Base-by-base conservation (phyloP, 2,113 vertebrate species). In the Nettapus auritus region DNA sequence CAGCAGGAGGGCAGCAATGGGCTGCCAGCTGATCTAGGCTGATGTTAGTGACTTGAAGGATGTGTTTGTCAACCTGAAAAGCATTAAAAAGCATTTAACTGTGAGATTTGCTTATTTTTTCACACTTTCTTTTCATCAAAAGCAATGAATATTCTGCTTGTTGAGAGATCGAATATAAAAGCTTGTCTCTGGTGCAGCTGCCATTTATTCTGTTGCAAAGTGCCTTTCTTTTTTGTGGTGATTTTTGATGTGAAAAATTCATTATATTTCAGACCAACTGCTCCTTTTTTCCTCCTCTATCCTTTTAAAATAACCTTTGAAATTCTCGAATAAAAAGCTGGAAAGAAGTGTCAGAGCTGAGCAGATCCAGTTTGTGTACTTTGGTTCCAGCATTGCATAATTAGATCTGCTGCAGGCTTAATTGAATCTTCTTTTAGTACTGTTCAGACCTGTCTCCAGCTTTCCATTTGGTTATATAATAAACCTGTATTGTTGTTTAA, bases 401-500 rank as follows among this genome's bases (percentile, higher is more conserved):
- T 96, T 94, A 96, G 82, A 88, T 88, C 81, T 89, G 85, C 81
- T 82, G 55, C 59, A 88, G 85, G 94, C 60, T 89, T 96, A 96
- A 96, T 96, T 96, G 94, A 97, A 96, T 93, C 76, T 90, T 88
- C 88, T 91, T 94, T 91, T 87, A 90, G 78, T 64, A 68, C 74
- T 89, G 67, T 59, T 96, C 76, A 79, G 69, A 83, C 83, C 64
- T 94, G 81, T 93, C 89, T 92, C 26, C 59, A 80, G 81, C 88
- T 88, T 96, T 96, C 60, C 59, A 38, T 89, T 91, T 90, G 57
- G 64, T 90, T 97, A 70, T 77, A 46, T 92, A 96, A 96, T 86
- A 93, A 97, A 97, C 78, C 89, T 92, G 67, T 90, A 64, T 88
- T 68, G 13, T 46, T 96, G 93, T 90, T 97, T 96, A 97, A 97